Percentiles rank a stretch among this genome's conserved stretches.
Conservation (phyloP, 2,888 invertebrate species). For the Endomychus coccineus region DNA sequence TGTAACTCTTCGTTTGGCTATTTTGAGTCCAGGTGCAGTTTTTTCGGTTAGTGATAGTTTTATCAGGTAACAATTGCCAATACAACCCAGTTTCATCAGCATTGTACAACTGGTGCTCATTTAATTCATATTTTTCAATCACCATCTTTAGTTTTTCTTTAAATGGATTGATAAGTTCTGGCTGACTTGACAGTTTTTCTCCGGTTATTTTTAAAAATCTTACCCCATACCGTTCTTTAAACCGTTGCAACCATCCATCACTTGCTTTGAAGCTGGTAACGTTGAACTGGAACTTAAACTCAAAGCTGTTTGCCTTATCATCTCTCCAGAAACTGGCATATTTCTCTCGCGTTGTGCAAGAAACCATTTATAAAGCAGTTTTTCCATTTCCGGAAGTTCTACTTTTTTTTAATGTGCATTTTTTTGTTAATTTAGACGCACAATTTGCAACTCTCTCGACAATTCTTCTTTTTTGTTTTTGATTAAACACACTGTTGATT, state of each 20-base stretch:
- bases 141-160: too few relatives aligned
- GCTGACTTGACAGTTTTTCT: constrained; percentile 17
- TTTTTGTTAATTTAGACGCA: background rate
- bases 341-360: too few relatives aligned
- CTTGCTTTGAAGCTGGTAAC: too few relatives aligned
- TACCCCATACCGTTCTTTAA: constrained; percentile 14
- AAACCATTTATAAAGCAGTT: too few relatives aligned
- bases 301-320: too few relatives aligned
- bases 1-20: constrained; percentile 18
- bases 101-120: constrained; percentile 21
- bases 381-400: too few relatives aligned
- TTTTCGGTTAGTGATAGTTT: constrained; percentile 15
- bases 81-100: constrained; percentile 21
- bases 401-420: too few relatives aligned
- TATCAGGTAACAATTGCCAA: constrained; percentile 20
- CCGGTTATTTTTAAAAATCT: constrained; percentile 12
- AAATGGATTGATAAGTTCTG: too few relatives aligned
- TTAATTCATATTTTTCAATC: too few relatives aligned
- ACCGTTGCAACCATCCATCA: constrained; percentile 13
- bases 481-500: constrained; percentile 6
- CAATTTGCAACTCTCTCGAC: background rate
- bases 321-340: too few relatives aligned
- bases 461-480: constrained; percentile 4
- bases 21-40: constrained; percentile 19
- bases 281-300: too few relatives aligned